phyloP scores from a whole-genome alignment of 37 sponge, comb jelly and placozoan genomes.

The Chondrilla cf. caribensis region DNA sequence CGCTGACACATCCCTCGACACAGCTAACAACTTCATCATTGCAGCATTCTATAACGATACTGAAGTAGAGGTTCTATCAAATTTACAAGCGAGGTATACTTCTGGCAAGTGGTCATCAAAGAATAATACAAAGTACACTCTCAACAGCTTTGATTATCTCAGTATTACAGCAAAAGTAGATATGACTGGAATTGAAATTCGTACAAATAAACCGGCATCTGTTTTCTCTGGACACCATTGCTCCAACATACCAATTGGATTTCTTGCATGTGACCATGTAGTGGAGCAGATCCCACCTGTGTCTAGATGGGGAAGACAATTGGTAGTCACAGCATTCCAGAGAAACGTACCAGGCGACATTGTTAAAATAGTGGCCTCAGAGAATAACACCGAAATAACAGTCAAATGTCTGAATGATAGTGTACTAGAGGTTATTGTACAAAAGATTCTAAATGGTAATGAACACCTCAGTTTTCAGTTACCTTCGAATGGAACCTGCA shows the following conservation, averaged over 20 bases:
- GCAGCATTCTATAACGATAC: no score
- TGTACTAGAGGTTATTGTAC: no score
- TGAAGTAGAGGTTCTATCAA: no score
- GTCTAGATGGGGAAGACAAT: slow-evolving; percentile 48
- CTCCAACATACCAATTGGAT: slow-evolving; percentile 15
- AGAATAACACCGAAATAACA: slow-evolving; percentile 24
- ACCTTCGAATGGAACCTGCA: no score
- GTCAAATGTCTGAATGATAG: slow-evolving; percentile 1
- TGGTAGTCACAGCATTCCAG: slow-evolving; percentile 22
- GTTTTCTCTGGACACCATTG: slow-evolving; percentile 35
- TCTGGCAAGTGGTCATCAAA: no score
- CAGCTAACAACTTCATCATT: no score
- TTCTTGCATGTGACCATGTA: slow-evolving; percentile 41
- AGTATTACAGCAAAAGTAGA: neutral
- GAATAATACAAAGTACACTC: no score
- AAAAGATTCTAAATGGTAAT: no score
- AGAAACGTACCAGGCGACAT: slow-evolving; percentile 16
- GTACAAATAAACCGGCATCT: slow-evolving; percentile 33
- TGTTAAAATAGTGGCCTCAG: slow-evolving; percentile 31
- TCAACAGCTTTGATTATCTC: no score
- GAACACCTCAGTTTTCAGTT: no score
- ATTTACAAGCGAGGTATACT: no score
- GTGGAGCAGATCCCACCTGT: slow-evolving; percentile 59
- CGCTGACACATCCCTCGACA: no score
- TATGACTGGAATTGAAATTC: slow-evolving; percentile 26